Percentiles rank a stretch among this genome's conserved stretches.
phyloP scores from a whole-genome alignment of 1,140 invertebrate species.

The Sweltsa coloradensis region DNA sequence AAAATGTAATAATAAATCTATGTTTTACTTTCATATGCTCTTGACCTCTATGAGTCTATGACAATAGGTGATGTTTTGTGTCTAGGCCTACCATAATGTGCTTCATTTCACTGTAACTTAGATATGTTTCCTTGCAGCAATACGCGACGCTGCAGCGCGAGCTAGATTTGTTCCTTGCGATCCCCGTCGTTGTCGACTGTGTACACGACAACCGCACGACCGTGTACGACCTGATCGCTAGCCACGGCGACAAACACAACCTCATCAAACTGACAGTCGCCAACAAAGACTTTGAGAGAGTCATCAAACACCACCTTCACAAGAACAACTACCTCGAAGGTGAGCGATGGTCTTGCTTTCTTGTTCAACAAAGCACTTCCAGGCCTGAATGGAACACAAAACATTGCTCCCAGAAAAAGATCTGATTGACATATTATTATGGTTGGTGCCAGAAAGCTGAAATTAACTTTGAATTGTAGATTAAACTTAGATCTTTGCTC shows the following conservation, averaged over 20 bases:
- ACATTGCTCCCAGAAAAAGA: too few species aligned
- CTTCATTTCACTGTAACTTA: too few species aligned
- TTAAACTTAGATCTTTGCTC: too few species aligned
- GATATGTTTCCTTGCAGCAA: too few species aligned
- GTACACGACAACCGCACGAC: conserved; percentile 64
- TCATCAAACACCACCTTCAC: conserved; percentile 78
- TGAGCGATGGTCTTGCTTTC: background rate
- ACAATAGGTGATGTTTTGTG: too few species aligned
- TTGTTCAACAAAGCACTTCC: background rate
- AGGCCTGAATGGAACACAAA: background rate
- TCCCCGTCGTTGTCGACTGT: conserved; percentile 53
- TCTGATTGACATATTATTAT: background rate
- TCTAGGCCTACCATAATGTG: too few species aligned
- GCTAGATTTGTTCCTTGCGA: conserved; percentile 58
- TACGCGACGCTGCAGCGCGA: conserved; percentile 64
- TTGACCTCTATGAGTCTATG: too few species aligned
- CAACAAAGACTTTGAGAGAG: conserved; percentile 83
- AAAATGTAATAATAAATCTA: too few species aligned
- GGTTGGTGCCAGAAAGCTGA: too few species aligned
- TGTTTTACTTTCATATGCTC: too few species aligned
- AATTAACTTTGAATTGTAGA: too few species aligned
- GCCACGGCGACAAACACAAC: conserved; percentile 86
- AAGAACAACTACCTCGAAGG: conserved; percentile 52
- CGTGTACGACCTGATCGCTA: conserved; percentile 80
- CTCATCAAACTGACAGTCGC: conserved; percentile 72